Evolutionary conservation across 1,140 invertebrate species (phyloP), one percentile per base, ranked within the genome.

Genomic region (Arion vulgaris): DNA sequence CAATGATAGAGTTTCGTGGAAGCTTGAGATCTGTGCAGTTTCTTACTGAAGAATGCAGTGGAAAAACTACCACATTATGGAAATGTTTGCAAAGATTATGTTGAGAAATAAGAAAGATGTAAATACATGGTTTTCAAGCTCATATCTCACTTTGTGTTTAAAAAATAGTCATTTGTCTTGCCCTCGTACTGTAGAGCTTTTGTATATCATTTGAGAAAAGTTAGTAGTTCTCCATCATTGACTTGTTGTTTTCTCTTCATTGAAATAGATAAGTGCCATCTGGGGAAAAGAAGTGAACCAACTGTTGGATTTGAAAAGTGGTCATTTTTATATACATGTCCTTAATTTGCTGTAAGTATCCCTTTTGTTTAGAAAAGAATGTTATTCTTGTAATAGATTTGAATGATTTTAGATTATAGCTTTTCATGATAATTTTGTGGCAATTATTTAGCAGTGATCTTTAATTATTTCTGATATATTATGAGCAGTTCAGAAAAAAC

Each of bases 281-380:
- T 66, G 2, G 1, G 36, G 71, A 2, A 19, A 73, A 38, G 7
- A 23, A 41, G 41, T 73, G 23, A 23, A 41, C 38, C 23, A 5
- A 19, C 19, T 73, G 11, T 19, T 49, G 32, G 71, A 73, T n/a
- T 39, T 73, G n/a, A 73, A 26, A 19, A 73, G 7, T 73, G 71
- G 71, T 2, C 71, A 41, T 73, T 73, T 73, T 32, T 76, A 76
- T 49, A 9, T 76, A 5, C 74, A 76, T 53, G 74, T 76, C 28
- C 41, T 76, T 23, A 32, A n/a, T 34, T 36, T 76, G 49, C 26
- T 76, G 74, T 76, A 53, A 76, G 74, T 76, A 41, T 19, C 2
- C 26, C 7, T 68, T n/a, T 34, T 68, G 11, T 68, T 68, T 68
- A 13, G 26, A n/a, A n/a, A n/a, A n/a, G n/a, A 26, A 11, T 68